Evolutionary conservation across 2,113 vertebrate genomes (phyloP), one percentile per base, ranked within the genome.

Genomic region (Gobio gobio): DNA sequence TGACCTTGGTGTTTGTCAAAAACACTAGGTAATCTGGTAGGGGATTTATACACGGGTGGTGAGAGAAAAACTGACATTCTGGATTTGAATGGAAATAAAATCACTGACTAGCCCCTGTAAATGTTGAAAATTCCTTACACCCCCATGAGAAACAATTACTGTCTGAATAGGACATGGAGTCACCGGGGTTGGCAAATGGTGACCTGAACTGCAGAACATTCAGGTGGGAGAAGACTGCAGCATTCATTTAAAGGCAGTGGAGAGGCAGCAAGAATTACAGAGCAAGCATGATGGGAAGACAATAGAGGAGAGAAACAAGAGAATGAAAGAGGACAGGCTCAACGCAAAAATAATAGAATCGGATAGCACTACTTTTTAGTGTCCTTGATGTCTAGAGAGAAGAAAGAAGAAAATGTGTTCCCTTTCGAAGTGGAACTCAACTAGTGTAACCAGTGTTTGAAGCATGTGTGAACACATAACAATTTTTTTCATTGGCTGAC

Each of bases 381-480:
- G 33, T 51, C 86, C 20, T 51, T 26, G 87, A 77, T 54, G 33
- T 80, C 49, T 29, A 18, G 68, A 43, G 14, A 82, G 73, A 86
- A 66, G 45, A 85, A 75, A 82, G 29, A 58, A 22, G 73, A n/a
- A 86, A 86, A 85, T 79, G 5, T 59, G 8, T 54, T 54, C 16
- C 51, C 51, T 54, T 20, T 54, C 51, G 16, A 18, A 54, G 51
- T 54, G 5, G 51, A 54, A 54, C 16, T 54, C 16, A 54, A 18
- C 18, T 2, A 54, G 51, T 54, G 5, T 54, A 54, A 20, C 16
- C 2, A 5, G 14, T 54, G 14, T 54, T 4, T 51, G 49, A 51
- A 51, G 49, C 49, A 54, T 2, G 1, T 54, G 51, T 54, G 5
- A 54, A 20, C 51, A 54, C 5, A 47, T 47, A 2, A 5, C 16